Base-by-base conservation (phyloP, 1,140 invertebrate genomes). In the Subanguina moxae region DNA sequence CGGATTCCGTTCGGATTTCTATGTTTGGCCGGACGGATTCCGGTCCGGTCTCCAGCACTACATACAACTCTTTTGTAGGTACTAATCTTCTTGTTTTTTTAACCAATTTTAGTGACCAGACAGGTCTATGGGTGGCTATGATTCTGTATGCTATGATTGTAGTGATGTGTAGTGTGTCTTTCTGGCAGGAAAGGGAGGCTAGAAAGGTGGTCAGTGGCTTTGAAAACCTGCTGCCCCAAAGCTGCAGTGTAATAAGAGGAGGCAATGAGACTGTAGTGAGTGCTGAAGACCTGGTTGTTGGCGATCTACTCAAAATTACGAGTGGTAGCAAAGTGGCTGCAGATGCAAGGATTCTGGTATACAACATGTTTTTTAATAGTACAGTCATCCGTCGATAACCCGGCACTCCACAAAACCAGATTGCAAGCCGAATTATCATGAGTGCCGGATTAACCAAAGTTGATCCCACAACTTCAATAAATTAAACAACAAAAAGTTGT, bases 281-380 rank as follows among this genome's bases (percentile, higher is more conserved):
- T 45, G 92, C 91, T 71, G 91, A 94, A 84, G 90, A 93, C 78
- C 86, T 96, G 65, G 92, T 93, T 23, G 85, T 93, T 66, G 93
- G 93, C 45, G 93, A 95, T 84, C 88, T 95, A 73, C 91, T 95
- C 80, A 90, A 93, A 82, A 91, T 95, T 45, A 94, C 94, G 85
- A 92, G 92, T 85, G 92, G 92, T 73, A 92, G 94, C 84, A 87
- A 91, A 77, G 92, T 96, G 81, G 93, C 93, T 21, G 66, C 65
- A n/a, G 65, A 66, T 38, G 25, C 25, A n/a, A 67, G 65, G 28
- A 23, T 61, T 61, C 3, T 61, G 38, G 58, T 61, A 61, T 30
- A 25, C n/a, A n/a, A 8, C 58, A 52, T 52, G 11, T 38, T 38
- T 11, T 38, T 38, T 3, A 11, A 11, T 5, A 5, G 11, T 38